Base-by-base conservation (phyloP, 2,797 vertebrate species). In the Myotis myotis region DNA sequence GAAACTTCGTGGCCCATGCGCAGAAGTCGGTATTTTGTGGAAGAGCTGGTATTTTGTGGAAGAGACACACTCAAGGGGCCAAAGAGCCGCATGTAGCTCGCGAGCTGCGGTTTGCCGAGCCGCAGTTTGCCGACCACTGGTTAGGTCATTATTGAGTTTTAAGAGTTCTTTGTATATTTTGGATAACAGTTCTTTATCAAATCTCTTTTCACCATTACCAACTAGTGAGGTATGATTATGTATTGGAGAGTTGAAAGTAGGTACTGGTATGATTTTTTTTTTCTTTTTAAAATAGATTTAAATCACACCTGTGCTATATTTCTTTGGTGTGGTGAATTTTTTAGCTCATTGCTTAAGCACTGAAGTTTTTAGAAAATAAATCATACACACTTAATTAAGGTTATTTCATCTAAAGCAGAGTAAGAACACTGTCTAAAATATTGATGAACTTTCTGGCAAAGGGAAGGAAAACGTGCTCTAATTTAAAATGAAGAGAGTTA, bases 401-500 rank as follows among this genome's bases (percentile, higher is more conserved):
- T 96, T 91, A 64, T 89, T 97, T 95, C 44, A 95, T 95, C 64
- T 94, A 91, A 87, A 79, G 87, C 92, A 93, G 66, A 96, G 92
- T 92, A 95, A 97, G 93, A 94, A 87, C 30, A 62, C 41, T 96
- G 55, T 90, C 74, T 91, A 87, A 96, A 78, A 72, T 44, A 71
- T 79, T 93, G 88, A 95, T 96, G 81, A 93, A 82, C 57, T 93
- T 93, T 85, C 92, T 91, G 93, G 95, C 95, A 96, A 89, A 80
- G 62, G 57, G 41, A 95, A 89, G 92, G 75, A 91, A 95, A 95
- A 84, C 1, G 2, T 89, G 72, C 83, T 89, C 2, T 92, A 89
- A 95, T 91, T 96, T 97, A 71, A 85, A 96, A 96, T 95, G 85
- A 95, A 64, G 76, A 90, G 33, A 70, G 51, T 91, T 84, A 82